Conservation (phyloP, 2,888 invertebrate genomes). For the Heliconius aoede region DNA sequence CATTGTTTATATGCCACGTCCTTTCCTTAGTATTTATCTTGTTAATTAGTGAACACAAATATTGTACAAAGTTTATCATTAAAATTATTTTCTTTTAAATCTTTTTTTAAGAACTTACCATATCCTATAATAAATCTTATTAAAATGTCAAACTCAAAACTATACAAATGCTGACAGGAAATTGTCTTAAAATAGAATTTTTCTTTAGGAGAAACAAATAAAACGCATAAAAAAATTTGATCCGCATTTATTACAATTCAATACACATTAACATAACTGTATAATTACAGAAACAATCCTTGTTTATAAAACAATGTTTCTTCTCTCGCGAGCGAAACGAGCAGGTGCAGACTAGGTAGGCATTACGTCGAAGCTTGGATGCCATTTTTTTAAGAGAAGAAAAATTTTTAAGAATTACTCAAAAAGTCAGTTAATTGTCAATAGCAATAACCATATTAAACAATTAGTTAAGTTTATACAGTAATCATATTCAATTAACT, state of each 20-base stretch:
- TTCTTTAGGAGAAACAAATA: conserved; percentile 46
- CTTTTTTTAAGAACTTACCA: neutral
- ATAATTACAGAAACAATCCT: conserved; percentile 59
- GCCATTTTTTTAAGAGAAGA: neutral
- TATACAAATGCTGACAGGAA: too few relatives aligned
- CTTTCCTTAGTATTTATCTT: conserved; percentile 40
- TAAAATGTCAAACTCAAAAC: neutral
- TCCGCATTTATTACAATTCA: conserved; percentile 76
- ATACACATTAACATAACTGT: conserved; percentile 74
- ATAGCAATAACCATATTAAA: too few relatives aligned
- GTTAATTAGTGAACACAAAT: conserved; percentile 53
- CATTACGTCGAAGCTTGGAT: neutral
- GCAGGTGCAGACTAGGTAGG: conserved; percentile 34
- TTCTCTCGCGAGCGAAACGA: conserved; percentile 49
- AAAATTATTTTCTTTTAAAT: conserved; percentile 64
- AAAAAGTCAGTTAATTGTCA: neutral
- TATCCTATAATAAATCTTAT: neutral
- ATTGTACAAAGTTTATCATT: conserved; percentile 75
- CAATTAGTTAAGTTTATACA: too few relatives aligned
- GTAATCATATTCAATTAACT: too few relatives aligned
- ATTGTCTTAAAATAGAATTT: too few relatives aligned
- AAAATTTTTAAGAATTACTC: neutral
- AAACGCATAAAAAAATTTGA: conserved; percentile 66
- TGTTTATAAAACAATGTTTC: conserved; percentile 61
- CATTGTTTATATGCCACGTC: conserved; percentile 30